Evolutionary conservation across 2,113 vertebrate genomes (phyloP).

Genomic region (Anthoscopus minutus): DNA sequence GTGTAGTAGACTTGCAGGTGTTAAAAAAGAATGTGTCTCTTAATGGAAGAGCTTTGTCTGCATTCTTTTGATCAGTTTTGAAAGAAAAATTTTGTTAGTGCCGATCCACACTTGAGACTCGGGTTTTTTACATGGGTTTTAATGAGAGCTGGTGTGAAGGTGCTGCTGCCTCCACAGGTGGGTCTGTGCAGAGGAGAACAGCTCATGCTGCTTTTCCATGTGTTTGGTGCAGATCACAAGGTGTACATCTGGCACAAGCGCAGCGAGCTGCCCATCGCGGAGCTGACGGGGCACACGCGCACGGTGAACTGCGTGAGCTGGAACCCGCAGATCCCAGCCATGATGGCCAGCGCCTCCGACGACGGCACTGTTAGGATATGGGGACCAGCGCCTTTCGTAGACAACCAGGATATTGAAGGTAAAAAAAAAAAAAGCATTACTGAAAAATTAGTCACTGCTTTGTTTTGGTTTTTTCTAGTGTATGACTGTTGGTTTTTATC

Average conservation of each 20-base stretch:
- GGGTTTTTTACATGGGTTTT: accelerated
- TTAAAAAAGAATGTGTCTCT: not conserved
- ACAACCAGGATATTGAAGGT: constrained; percentile 89
- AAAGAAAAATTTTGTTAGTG: not conserved
- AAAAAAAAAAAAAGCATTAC: not conserved
- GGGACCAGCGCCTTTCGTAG: constrained; percentile 92
- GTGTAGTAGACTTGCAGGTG: not conserved
- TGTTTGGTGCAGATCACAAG: constrained; percentile 84
- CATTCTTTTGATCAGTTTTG: accelerated
- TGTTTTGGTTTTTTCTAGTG: not conserved
- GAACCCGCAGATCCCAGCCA: constrained; percentile 90
- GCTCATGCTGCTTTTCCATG: not conserved
- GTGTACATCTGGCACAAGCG: constrained; percentile 98
- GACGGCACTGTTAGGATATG: constrained; percentile 96
- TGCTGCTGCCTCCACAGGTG: accelerated
- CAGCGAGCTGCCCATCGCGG: constrained; percentile 93
- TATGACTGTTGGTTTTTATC: not conserved
- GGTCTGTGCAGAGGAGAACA: not conserved
- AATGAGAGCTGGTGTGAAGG: not conserved
- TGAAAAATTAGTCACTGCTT: not conserved
- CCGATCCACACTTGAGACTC: accelerated
- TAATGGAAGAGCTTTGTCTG: not conserved
- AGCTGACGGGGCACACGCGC: constrained; percentile 92
- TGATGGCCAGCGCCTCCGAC: constrained; percentile 96
- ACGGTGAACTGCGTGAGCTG: constrained; percentile 98